Conservation (phyloP, 2,888 invertebrate genomes). For the Pecten maximus region DNA sequence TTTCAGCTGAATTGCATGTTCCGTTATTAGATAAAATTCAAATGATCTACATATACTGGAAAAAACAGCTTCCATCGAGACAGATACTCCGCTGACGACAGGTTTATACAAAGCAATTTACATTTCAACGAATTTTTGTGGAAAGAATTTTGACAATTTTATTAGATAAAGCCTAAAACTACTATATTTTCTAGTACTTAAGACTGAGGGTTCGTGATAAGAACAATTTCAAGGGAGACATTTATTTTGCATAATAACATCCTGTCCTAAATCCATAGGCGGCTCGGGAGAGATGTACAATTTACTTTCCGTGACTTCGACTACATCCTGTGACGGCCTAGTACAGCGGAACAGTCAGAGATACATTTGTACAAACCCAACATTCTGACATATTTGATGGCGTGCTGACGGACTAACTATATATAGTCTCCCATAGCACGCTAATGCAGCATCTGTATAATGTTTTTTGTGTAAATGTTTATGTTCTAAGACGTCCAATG, state of each 20-base stretch:
- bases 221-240: neutral
- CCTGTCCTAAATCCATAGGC: neutral
- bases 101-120: constrained; percentile 16
- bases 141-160: constrained; percentile 18
- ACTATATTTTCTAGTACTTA: neutral
- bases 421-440: neutral
- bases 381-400: neutral
- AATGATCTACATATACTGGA: neutral
- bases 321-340: neutral
- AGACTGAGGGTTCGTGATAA: neutral
- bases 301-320: neutral
- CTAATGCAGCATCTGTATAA: neutral
- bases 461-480: neutral
- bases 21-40: neutral
- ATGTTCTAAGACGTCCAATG: neutral
- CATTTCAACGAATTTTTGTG: neutral
- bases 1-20: neutral
- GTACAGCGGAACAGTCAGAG: neutral
- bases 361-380: neutral
- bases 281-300: neutral
- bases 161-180: neutral
- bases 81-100: neutral
- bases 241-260: constrained; percentile 29
- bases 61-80: neutral
- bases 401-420: neutral